Base-by-base conservation (phyloP, 2,797 vertebrate genomes). In the Tamandua tetradactyla region DNA sequence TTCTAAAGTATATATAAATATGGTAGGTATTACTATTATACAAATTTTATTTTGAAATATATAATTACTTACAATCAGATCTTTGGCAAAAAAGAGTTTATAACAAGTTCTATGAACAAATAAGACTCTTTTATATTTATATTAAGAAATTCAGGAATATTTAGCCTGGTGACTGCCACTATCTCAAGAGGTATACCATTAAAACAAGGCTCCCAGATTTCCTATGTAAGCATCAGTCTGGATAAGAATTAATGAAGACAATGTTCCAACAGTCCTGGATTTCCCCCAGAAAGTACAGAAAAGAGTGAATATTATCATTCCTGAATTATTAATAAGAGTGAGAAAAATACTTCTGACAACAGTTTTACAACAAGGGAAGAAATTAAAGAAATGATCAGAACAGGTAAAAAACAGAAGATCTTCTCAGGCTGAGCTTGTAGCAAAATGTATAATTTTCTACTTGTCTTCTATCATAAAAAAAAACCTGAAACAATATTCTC, bases 261-360 rank as follows among this genome's bases (percentile, higher is more conserved):
- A 35, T 20, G 42, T 52, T 74, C 42, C 22, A 68, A 8, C 22
- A 87, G 64, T 37, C 68, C 22, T n/a, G 59, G 78, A 42, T 44
- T 93, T 84, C 35, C 30, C 80, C 1, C 61, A 40, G 17, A 40
- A 4, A 90, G 27, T 52, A 2, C 12, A 74, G 20, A 82, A 92
- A 32, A 88, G 57, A 17, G 40, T 3, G 2, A 69, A 93, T 32
- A 47, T 14, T 81, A 64, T 66, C 76, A 35, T 11, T 82, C 30
- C n/a, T 32, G 35, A 93, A 62, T 78, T 42, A 86, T 68, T 30
- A 92, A 82, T 9, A 9, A 15, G 89, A 76, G 44, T 62, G 47
- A 85, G 83, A 80, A 75, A 55, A 83, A 62, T 84, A 80, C 25
- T 90, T 95, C 64, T 83, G 66, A 84, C 27, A 95, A 84, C 4